Base-by-base conservation (phyloP, 2,797 vertebrate genomes). In the Emys orbicularis region DNA sequence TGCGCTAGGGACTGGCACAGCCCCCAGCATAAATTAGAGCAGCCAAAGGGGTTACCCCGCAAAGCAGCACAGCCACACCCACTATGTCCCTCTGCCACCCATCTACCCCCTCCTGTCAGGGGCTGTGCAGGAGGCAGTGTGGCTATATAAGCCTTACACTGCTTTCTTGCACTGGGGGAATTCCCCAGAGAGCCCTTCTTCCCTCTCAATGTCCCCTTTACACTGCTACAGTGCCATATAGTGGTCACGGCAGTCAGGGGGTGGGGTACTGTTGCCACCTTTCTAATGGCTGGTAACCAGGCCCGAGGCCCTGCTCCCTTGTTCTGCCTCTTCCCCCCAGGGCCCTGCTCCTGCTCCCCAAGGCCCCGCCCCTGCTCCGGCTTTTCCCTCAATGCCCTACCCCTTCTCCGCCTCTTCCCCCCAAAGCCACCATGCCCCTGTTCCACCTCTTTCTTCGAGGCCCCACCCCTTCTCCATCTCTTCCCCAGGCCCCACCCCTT, bases 1-100 rank as follows among this genome's bases (percentile, higher is more conserved):
- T 92, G 19, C 13, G 59, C 1, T 0, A 77, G 85, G 90, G 47
- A 65, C 37, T 86, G 89, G 95, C 79, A 83, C 89, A 79, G 68
- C 21, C 81, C 9, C 88, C 81, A 83, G 61, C 41, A 87, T 52
- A 82, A 92, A 93, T 77, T 49, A 91, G 84, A 96, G 34, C 90
- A 93, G 90, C 87, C 88, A 90, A 16, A 92, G 87, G 61, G 79
- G 4, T 85, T 3, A 72, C 57, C 89, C 50, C 54, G 85, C 88
- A 23, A 77, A 90, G 50, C 1, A 81, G 61, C 12, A 57, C 61
- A 95, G 81, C 88, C 27, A 34, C 61, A 52, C 47, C 56, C 61
- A 25, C 52, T 6, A 47, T 34, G 88, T 89, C 56, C 72, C 76
- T 83, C 68, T 96, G 84, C 88, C 79, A 86, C 0, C 10, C 4